Evolutionary conservation across 2,113 vertebrate genomes (phyloP), one percentile per base, ranked within the genome.

Genomic region (Indri indri): DNA sequence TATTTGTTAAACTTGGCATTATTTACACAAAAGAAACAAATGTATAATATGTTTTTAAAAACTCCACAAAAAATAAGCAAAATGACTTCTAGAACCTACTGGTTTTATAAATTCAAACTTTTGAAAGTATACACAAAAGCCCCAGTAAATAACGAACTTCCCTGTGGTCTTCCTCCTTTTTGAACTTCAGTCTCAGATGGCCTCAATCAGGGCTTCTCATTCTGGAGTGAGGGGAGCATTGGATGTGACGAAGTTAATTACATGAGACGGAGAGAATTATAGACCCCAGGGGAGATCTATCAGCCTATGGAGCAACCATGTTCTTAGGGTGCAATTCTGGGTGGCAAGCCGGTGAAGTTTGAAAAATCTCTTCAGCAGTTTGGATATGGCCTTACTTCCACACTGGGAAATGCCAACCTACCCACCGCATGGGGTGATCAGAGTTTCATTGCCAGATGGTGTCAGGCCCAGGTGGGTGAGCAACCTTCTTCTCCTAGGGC

Each of bases 371-470:
- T 30, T 50, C 7, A 42, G 70, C 70, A 25, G 42, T 12, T 87
- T 88, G 54, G 4, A 20, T 52, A 9, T 18, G 6, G 13, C 22
- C 32, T 32, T 65, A 16, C 1, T 10, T 86, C n/a, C 47, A 14
- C 4, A 4, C 37, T 30, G 34, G 52, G 13, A 32, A 81, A 34
- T 5, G 4, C 5, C 22, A 13, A 18, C 59, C 34, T 34, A 10
- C 32, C 6, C 4, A 11, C 50, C 47, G 3, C 52, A 42, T 32
- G 40, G 47, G 73, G 59, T 96, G 94, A 97, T 37, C 50, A 12
- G 83, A 95, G 79, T 80, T 95, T 91, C 84, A 52, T 63, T 79
- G 52, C 30, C 73, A 88, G 34, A 76, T n/a, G 80, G 79, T 30
- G 32, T 82, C 95, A 61, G 90, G 79, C 47, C 45, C 12, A 27